Percentiles rank a stretch among this genome's conserved stretches.
phyloP scores from a whole-genome alignment of 2,797 vertebrate species.

The Protosalanx chinensis region DNA sequence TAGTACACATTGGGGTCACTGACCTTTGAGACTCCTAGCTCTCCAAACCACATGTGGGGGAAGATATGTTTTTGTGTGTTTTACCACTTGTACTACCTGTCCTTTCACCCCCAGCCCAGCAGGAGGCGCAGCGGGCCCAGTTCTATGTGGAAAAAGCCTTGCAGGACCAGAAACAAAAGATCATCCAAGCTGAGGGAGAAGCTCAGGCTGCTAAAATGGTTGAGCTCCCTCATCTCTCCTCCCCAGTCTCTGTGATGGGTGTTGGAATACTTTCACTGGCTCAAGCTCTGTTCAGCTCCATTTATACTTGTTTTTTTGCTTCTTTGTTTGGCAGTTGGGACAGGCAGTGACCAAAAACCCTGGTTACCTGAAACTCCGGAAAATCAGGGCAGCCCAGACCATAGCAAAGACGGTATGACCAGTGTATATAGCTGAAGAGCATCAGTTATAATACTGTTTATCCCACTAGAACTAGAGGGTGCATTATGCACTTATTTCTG shows the following conservation, averaged over 20 bases:
- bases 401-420: slow-evolving; percentile 85
- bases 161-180: slow-evolving; percentile 92
- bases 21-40: not conserved
- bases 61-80: not conserved
- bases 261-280: no score
- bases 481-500: not conserved
- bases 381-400: slow-evolving; percentile 89
- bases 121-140: slow-evolving; percentile 90
- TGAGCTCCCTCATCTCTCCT: not conserved
- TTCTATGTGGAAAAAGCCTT: slow-evolving; percentile 93
- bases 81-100: not conserved
- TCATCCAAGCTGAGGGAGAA: slow-evolving; percentile 92
- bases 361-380: slow-evolving; percentile 89
- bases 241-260: no score
- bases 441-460: not conserved
- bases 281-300: not conserved
- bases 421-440: not conserved
- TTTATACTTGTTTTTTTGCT: not conserved
- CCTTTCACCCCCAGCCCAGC: slow-evolving; percentile 84
- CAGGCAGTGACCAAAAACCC: slow-evolving; percentile 89
- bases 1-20: slow-evolving; percentile 1
- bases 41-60: not conserved
- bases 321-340: slow-evolving; percentile 63
- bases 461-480: not conserved
- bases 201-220: slow-evolving; percentile 89